phyloP scores from a whole-genome alignment of 2,113 vertebrate genomes.

The Myrmophylax atrothorax region DNA sequence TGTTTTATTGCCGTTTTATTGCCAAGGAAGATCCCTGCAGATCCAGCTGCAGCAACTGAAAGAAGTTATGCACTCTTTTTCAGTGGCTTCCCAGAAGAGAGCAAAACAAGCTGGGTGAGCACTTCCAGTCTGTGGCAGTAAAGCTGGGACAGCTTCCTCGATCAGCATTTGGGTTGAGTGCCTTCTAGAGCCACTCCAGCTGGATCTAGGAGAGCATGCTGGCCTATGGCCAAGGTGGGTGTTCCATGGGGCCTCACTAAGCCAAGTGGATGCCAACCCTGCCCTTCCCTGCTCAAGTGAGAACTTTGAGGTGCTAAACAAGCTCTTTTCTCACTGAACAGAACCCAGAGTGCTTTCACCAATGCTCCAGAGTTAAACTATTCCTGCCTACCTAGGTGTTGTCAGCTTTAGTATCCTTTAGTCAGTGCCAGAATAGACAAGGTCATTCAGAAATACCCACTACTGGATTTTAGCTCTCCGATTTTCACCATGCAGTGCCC shows the following conservation, averaged over 20 bases:
- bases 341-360: background rate
- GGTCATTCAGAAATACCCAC: background rate
- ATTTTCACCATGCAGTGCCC: slow-evolving; percentile 30
- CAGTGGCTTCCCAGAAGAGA: background rate
- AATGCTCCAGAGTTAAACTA: background rate
- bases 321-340: background rate
- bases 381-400: background rate
- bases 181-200: background rate
- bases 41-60: background rate
- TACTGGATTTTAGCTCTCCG: background rate
- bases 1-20: background rate
- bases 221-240: background rate
- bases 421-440: background rate
- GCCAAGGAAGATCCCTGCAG: background rate
- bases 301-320: background rate
- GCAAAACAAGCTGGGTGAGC: background rate
- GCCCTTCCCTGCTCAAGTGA: background rate
- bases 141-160: background rate
- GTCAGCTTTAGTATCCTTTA: background rate
- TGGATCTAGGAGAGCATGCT: background rate
- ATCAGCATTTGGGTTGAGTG: background rate
- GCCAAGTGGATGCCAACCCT: background rate
- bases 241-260: background rate
- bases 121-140: background rate
- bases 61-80: background rate